These are phyloP conservation scores for Steinernema khuongi DNA, from an alignment of 1,140 invertebrate genomes.

Conservation along the genomic window DNA sequence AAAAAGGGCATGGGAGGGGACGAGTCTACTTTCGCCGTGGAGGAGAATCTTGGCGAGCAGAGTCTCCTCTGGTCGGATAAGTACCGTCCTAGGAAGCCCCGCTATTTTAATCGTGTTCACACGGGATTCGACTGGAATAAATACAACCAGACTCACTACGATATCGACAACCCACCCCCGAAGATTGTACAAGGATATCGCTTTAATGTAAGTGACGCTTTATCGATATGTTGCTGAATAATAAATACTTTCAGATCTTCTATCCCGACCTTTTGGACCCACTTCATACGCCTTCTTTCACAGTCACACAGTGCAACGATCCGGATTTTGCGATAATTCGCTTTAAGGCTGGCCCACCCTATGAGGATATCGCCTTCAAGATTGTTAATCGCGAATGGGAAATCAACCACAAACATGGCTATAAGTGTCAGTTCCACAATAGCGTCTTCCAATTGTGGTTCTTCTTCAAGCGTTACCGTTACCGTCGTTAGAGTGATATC, in stretches of 20 bases:
- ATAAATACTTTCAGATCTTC: constrained; percentile 70
- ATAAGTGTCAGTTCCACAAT: constrained; percentile 96
- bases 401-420: constrained; percentile 94
- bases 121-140: constrained; percentile 99
- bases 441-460: constrained; percentile 99
- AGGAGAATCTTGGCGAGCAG: constrained; percentile 71
- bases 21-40: constrained; percentile 85
- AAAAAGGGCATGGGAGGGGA: constrained; percentile 63
- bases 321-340: constrained; percentile 84
- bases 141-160: constrained; percentile 94
- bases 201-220: constrained; percentile 72
- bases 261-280: constrained; percentile 98
- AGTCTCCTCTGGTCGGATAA: constrained; percentile 95
- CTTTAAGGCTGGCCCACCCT: constrained; percentile 93
- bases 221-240: not conserved
- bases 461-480: constrained; percentile 94
- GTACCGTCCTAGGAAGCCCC: constrained; percentile 88
- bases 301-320: constrained; percentile 63
- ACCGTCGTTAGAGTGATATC: constrained; percentile 73
- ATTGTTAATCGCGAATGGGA: constrained; percentile 99
- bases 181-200: constrained; percentile 99
- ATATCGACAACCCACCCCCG: constrained; percentile 99
- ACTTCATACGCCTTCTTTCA: constrained; percentile 84
- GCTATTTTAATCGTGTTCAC: constrained; percentile 86
- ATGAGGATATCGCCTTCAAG: constrained; percentile 99